Base-by-base conservation (phyloP, 2,797 vertebrate genomes). In the Kryptolebias ocellatus region DNA sequence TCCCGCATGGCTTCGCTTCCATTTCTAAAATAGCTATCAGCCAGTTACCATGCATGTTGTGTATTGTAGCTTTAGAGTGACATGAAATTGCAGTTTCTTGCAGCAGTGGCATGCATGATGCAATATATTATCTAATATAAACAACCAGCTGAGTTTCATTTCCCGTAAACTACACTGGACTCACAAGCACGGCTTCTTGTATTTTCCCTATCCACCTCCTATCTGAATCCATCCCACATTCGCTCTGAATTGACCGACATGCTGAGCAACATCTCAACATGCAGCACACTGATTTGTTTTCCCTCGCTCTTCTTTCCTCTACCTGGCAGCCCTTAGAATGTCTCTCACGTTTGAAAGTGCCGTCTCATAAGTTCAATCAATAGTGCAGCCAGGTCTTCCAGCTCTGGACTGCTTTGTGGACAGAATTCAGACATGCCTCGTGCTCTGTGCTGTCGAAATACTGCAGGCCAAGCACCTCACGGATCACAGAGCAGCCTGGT, bases 311-410 rank as follows among this genome's bases (percentile, higher is more conserved):
- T 44, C 31, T 15, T 20, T 55, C 42, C 56, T 53, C 39, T 61
- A 74, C 69, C 61, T 83, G 62, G 18, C 57, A 20, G 20, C 79
- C 71, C 64, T 91, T 77, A 63, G 74, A 71, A 91, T 89, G 83
- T 85, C 60, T 42, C 78, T 90, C 89, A 89, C 78, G 80, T 89
- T 79, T 73, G 46, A 71, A 78, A 75, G 83, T 55, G 70, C 81
- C 17, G 60, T 83, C 80, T 85, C 79, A 73, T 62, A 87, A 76
- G 79, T 83, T 81, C 72, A 85, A 89, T 91, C 88, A 79, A 91
- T 90, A 84, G 81, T 64, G 76, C 70, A 80, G 81, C 78, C 80
- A 74, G 80, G 87, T 87, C 79, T 85, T 54, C 9, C 76, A 47
- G 81, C 79, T 66, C 74, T 65, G 63, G 71, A 78, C 75, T 70